Conservation (phyloP, 2,113 vertebrate species). For the Cichladusa arquata region DNA sequence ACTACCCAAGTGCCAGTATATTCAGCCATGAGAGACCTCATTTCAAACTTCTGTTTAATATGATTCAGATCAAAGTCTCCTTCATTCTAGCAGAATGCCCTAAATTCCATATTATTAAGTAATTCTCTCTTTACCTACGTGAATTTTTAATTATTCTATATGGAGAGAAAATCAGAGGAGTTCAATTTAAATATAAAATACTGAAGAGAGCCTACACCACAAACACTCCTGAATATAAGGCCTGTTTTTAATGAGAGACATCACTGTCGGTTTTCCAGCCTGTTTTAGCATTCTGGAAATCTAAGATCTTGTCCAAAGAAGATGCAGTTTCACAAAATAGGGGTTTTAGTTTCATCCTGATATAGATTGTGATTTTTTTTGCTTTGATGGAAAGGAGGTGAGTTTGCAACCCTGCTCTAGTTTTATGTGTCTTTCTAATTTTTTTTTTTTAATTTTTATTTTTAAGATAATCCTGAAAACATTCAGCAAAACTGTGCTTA, state of each 20-base stretch:
- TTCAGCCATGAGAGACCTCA: not conserved
- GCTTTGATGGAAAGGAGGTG: not conserved
- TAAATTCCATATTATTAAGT: not conserved
- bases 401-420: not conserved
- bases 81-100: not conserved
- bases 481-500: not conserved
- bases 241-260: not conserved
- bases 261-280: not conserved
- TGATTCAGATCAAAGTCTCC: conserved; percentile 30
- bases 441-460: not conserved
- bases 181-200: not conserved
- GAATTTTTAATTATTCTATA: conserved; percentile 2
- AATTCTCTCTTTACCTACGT: not conserved
- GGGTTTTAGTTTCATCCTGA: not conserved
- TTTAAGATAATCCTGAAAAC: not conserved
- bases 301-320: not conserved
- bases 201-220: not conserved
- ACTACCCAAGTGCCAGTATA: not conserved
- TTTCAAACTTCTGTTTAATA: conserved; percentile 6
- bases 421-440: not conserved
- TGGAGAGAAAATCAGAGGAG: not conserved
- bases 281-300: not conserved
- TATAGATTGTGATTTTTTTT: not conserved
- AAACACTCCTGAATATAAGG: not conserved
- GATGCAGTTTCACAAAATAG: not conserved